phyloP scores from a whole-genome alignment of 1,140 invertebrate genomes.

The Drosophila dunni region DNA sequence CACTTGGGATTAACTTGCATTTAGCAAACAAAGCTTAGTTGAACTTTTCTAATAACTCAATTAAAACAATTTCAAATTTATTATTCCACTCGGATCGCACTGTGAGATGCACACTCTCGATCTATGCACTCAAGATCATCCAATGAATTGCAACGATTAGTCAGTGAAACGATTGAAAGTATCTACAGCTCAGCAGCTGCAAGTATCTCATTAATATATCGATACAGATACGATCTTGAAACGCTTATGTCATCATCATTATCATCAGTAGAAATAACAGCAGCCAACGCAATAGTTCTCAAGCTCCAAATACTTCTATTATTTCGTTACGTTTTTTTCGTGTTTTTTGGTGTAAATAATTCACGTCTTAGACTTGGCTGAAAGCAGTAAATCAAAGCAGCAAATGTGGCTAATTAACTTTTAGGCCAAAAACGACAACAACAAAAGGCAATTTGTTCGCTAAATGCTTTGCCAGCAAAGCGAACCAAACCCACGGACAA shows the following conservation, averaged over 20 bases:
- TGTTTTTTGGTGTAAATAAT: conserved; percentile 33
- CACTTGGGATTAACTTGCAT: no score
- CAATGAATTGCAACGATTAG: conserved; percentile 13
- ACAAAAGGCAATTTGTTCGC: conserved; percentile 70
- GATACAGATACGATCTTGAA: conserved; percentile 24
- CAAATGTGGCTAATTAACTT: conserved; percentile 77
- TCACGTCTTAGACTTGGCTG: conserved; percentile 39
- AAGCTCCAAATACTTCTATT: conserved; percentile 46
- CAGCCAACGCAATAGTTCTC: conserved; percentile 45
- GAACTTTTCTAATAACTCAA: conserved; percentile 22
- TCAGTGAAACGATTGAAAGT: background rate
- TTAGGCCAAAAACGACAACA: conserved; percentile 51
- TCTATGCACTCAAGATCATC: conserved; percentile 30
- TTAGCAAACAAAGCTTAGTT: no score
- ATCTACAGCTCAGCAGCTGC: conserved; percentile 16
- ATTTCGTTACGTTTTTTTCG: background rate
- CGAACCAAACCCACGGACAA: conserved; percentile 66
- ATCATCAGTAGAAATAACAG: background rate
- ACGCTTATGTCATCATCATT: conserved; percentile 42
- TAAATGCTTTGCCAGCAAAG: conserved; percentile 62
- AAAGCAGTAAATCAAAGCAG: conserved; percentile 71
- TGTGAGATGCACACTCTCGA: background rate
- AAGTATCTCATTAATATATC: conserved; percentile 27
- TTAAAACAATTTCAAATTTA: conserved; percentile 33
- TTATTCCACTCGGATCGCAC: background rate